phyloP scores from a whole-genome alignment of 2,113 vertebrate species.

The Tylochromis polylepis region DNA sequence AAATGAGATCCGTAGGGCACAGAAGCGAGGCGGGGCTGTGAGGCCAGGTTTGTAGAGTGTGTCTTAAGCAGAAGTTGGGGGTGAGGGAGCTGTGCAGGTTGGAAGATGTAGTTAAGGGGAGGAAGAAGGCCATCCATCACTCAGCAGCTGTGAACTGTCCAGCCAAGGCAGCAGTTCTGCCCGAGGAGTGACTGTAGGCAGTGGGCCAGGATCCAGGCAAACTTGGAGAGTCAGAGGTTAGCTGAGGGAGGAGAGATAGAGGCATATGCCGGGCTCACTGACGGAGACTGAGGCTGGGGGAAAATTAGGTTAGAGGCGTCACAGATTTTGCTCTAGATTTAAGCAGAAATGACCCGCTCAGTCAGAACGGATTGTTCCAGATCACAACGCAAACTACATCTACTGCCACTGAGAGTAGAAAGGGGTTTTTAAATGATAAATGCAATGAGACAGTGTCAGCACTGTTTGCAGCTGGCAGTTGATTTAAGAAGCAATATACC shows the following conservation, averaged over 20 bases:
- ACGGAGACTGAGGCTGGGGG: neutral
- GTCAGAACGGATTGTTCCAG: conserved; percentile 39
- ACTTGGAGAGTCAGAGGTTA: neutral
- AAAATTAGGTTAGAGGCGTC: conserved; percentile 6
- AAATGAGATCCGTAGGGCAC: neutral
- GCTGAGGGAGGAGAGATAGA: neutral
- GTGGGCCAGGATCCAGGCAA: neutral
- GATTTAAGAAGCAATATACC: neutral
- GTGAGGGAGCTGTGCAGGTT: neutral
- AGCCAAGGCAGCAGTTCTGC: neutral
- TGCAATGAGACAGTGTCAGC: neutral
- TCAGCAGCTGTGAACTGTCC: conserved; percentile 17
- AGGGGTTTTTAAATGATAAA: neutral
- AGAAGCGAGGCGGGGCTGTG: neutral
- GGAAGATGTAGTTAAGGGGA: neutral
- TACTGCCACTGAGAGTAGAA: neutral
- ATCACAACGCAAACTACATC: neutral
- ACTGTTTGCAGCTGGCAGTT: neutral
- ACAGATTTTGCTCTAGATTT: conserved; percentile 19
- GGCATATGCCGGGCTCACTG: neutral
- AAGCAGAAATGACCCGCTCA: conserved; percentile 13
- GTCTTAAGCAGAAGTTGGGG: neutral
- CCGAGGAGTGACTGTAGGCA: neutral
- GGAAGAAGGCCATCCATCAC: neutral
- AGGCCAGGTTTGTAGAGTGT: neutral